Evolutionary conservation across 2,113 vertebrate genomes (phyloP).

Genomic region (Larimichthys polyactis): DNA sequence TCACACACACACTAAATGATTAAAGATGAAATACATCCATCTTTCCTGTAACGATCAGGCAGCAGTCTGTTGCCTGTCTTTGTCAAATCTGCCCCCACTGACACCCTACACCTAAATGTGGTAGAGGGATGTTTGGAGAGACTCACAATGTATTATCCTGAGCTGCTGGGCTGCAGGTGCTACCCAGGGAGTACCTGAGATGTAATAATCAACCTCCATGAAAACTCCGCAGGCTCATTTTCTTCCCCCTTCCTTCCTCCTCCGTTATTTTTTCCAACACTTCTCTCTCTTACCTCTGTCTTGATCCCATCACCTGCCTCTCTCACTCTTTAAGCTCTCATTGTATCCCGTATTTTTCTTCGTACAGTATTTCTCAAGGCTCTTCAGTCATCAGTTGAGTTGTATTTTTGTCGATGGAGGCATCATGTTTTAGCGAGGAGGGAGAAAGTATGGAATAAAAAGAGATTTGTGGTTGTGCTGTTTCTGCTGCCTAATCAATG

Average conservation of each 20-base stretch:
- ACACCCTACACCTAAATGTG: neutral
- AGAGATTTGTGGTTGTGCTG: too few species aligned
- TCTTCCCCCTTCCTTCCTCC: neutral
- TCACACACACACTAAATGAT: neutral
- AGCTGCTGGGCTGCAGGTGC: conserved; percentile 17
- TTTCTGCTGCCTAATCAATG: too few species aligned
- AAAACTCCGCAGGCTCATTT: conserved; percentile 26
- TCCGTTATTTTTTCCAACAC: neutral
- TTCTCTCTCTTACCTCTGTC: neutral
- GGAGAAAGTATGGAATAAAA: too few species aligned
- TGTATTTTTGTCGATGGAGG: too few species aligned
- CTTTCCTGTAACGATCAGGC: neutral
- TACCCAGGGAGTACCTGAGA: neutral
- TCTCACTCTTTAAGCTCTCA: neutral
- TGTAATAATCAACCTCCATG: conserved; percentile 20
- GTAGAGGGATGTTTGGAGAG: neutral
- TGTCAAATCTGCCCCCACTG: neutral
- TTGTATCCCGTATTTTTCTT: neutral
- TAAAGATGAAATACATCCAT: neutral
- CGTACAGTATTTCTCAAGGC: neutral
- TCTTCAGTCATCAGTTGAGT: too few species aligned
- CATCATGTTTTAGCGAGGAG: too few species aligned
- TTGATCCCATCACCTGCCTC: neutral
- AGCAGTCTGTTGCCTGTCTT: neutral
- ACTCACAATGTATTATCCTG: conserved; percentile 6